Evolutionary conservation across 2,888 invertebrate species (phyloP), one percentile per base, ranked within the genome.

Genomic region (Netelia inedita): DNA sequence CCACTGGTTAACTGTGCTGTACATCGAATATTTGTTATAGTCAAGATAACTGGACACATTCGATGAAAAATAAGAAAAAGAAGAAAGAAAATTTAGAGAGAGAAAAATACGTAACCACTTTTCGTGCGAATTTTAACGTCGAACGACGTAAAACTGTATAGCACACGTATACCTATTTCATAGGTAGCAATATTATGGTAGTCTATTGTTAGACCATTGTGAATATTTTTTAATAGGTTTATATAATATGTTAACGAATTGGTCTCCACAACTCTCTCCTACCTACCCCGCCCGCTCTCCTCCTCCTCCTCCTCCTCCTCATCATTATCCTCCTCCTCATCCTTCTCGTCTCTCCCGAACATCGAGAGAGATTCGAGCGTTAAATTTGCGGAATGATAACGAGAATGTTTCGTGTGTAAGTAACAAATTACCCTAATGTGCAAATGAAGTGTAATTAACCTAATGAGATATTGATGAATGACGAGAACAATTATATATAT

Each of bases 191-290:
- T 90, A 90, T 85, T 89, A 88, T 90, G 88, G 89, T 88, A 88
- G 89, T 92, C 90, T 91, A 91, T 35, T 86, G 92, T 92, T 93
- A 93, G 92, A 91, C 89, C 86, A 92, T 89, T 93, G 91, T 92
- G 91, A 92, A 92, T 92, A 92, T 91, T 93, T 91, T 92, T 91
- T 91, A 91, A 92, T 92, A 92, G 92, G 87, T 93, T 92, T 93
- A 92, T 90, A 79, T 43, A 89, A 92, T 89, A 82, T 87, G 92
- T 93, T 93, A 88, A 87, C 86, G 87, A 87, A 83, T 82, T 88
- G 89, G 82, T 89, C 63, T 43, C 43, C 66, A 59, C 35, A 6
- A 35, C 6, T 35, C 35, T 35, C 6, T 35, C 35, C 35, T 6
- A 35, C 8, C 35, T 6, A 35, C 6, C 35, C 35, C 6, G 35